These are phyloP conservation scores for Dunckerocampus dactyliophorus DNA, from an alignment of 2,113 vertebrate species.

Conservation along the genomic window DNA sequence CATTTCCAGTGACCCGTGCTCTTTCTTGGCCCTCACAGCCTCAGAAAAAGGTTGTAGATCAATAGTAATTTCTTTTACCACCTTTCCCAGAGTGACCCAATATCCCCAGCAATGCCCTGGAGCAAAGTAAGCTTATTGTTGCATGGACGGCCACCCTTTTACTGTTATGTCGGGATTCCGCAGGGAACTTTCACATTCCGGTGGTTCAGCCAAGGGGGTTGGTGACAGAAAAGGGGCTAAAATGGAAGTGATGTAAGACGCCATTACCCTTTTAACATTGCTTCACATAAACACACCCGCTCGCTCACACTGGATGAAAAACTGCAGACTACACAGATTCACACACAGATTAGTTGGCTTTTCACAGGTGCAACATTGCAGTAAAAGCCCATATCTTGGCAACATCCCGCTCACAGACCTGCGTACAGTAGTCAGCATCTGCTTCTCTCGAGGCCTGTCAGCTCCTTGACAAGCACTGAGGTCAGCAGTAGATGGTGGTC, in stretches of 20 bases:
- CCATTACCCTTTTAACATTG: slow-evolving; percentile 19
- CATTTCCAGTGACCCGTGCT: neutral
- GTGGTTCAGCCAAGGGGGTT: neutral
- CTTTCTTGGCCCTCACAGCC: neutral
- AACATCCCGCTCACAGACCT: neutral
- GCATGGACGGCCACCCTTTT: slow-evolving; percentile 16
- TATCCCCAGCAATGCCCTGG: slow-evolving; percentile 18
- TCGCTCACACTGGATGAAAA: neutral
- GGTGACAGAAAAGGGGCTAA: slow-evolving; percentile 13
- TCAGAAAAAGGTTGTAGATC: slow-evolving; percentile 21
- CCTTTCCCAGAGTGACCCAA: slow-evolving; percentile 22
- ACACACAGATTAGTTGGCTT: neutral
- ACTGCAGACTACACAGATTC: slow-evolving; percentile 2
- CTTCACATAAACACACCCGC: slow-evolving; percentile 1
- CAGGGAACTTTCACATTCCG: slow-evolving; percentile 1
- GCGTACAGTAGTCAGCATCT: neutral
- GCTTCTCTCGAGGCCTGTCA: neutral
- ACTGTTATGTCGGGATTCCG: slow-evolving; percentile 10
- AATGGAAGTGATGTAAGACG: slow-evolving; percentile 36
- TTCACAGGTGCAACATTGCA: neutral
- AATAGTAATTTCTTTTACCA: slow-evolving; percentile 32
- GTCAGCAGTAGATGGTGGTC: neutral
- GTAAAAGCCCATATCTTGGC: neutral
- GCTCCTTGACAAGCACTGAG: neutral
- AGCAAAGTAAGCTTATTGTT: slow-evolving; percentile 24